These are phyloP conservation scores for Dysdera silvatica DNA, from an alignment of 1,140 invertebrate species.

Conservation along the genomic window DNA sequence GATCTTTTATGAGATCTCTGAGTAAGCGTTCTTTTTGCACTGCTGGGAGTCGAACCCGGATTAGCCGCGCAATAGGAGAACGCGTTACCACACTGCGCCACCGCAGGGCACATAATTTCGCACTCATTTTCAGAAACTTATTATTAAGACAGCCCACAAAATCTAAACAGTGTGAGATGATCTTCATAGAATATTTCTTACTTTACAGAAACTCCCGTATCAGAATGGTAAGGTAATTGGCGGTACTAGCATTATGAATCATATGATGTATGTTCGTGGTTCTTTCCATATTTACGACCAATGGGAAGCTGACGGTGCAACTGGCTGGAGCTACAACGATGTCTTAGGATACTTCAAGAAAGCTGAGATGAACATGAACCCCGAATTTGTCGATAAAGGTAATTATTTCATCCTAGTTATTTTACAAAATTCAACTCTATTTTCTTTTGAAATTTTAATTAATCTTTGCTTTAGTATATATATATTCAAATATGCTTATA, in stretches of 20 bases:
- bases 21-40: too few relatives aligned
- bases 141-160: too few relatives aligned
- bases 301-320: constrained; percentile 54
- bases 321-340: constrained; percentile 79
- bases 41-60: too few relatives aligned
- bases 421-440: not conserved
- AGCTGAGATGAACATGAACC: constrained; percentile 63
- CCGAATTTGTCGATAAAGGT: not conserved
- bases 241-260: constrained; percentile 50
- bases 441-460: not conserved
- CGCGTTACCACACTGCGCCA: too few relatives aligned
- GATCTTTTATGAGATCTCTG: too few relatives aligned
- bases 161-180: too few relatives aligned
- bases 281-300: constrained; percentile 56
- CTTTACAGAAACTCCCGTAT: constrained; percentile 8
- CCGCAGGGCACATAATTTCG: too few relatives aligned
- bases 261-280: constrained; percentile 60
- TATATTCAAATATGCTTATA: not conserved
- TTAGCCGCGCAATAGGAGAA: too few relatives aligned
- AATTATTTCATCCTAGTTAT: constrained; percentile 40
- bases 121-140: too few relatives aligned
- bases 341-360: constrained; percentile 82
- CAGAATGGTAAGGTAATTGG: constrained; percentile 37
- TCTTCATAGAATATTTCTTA: too few relatives aligned
- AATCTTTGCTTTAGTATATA: not conserved